Conservation (phyloP, 1,140 invertebrate genomes). For the Mercenaria mercenaria region DNA sequence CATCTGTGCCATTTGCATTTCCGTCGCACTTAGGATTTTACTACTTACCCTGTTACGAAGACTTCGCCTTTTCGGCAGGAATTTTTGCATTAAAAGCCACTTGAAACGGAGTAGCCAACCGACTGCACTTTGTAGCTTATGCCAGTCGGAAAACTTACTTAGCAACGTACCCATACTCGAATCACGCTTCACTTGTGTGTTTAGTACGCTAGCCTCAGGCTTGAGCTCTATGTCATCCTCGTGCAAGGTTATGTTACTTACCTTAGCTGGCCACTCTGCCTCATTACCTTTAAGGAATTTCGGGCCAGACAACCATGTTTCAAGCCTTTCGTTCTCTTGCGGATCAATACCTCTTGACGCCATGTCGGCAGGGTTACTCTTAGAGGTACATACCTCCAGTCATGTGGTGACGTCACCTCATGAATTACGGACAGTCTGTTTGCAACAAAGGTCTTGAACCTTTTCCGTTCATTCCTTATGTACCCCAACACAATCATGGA, state of each 20-base stretch:
- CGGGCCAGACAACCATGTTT: slow-evolving; percentile 6
- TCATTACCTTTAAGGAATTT: background rate
- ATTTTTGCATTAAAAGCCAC: background rate
- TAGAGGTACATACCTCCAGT: slow-evolving; percentile 35
- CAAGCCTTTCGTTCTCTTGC: background rate
- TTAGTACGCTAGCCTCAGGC: background rate
- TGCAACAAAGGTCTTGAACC: slow-evolving; percentile 67
- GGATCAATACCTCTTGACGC: slow-evolving; percentile 17
- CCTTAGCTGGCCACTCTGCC: background rate
- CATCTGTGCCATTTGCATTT: background rate
- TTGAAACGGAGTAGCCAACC: background rate
- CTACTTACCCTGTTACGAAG: too few relatives aligned
- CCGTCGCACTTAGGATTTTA: background rate
- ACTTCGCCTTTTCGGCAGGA: background rate
- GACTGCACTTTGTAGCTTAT: slow-evolving; percentile 11
- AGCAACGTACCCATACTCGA: background rate
- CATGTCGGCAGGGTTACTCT: slow-evolving; percentile 61
- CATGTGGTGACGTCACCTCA: slow-evolving; percentile 11
- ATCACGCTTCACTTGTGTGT: background rate
- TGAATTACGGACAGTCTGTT: slow-evolving; percentile 47
- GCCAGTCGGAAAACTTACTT: slow-evolving; percentile 25
- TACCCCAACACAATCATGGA: slow-evolving; percentile 61
- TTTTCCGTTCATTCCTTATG: slow-evolving; percentile 31
- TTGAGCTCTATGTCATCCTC: slow-evolving; percentile 9
- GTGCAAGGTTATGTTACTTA: background rate